These are phyloP conservation scores for Eueremaeus valkanovi DNA, from an alignment of 2,888 invertebrate genomes.

Conservation along the genomic window DNA sequence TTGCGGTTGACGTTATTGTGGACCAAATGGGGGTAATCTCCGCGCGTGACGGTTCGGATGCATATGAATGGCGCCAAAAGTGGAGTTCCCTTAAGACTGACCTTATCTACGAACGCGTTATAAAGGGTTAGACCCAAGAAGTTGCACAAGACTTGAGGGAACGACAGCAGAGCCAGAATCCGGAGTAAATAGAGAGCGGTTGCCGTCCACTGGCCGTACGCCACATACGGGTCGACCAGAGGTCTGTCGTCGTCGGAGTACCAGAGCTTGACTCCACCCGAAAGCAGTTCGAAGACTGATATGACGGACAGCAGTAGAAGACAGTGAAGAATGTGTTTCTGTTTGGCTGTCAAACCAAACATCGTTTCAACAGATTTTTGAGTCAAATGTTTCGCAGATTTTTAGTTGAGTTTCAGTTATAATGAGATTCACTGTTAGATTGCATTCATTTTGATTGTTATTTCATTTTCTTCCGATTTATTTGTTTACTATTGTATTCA, in stretches of 20 bases:
- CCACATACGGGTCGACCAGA: constrained; percentile 66
- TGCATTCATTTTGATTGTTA: background rate
- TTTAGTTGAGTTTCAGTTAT: background rate
- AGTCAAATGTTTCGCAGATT: background rate
- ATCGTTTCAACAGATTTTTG: background rate
- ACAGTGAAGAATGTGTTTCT: constrained; percentile 47
- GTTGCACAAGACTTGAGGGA: constrained; percentile 81
- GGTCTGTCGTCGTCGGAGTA: constrained; percentile 42
- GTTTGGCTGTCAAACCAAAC: constrained; percentile 36
- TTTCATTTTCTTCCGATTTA: background rate
- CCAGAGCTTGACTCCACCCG: constrained; percentile 44
- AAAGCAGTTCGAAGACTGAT: constrained; percentile 42
- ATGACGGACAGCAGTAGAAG: constrained; percentile 44
- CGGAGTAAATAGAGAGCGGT: constrained; percentile 71
- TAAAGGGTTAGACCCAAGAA: constrained; percentile 80
- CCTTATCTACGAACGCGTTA: constrained; percentile 91
- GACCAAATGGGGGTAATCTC: constrained; percentile 87
- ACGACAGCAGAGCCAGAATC: constrained; percentile 73
- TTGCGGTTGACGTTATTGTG: constrained; percentile 79
- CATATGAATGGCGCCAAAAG: constrained; percentile 89
- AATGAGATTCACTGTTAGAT: background rate
- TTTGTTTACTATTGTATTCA: background rate
- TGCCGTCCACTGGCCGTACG: constrained; percentile 72
- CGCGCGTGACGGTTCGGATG: constrained; percentile 87
- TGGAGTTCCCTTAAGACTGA: constrained; percentile 80